Evolutionary conservation across 2,113 vertebrate genomes (phyloP).

Genomic region (Pimephales promelas): DNA sequence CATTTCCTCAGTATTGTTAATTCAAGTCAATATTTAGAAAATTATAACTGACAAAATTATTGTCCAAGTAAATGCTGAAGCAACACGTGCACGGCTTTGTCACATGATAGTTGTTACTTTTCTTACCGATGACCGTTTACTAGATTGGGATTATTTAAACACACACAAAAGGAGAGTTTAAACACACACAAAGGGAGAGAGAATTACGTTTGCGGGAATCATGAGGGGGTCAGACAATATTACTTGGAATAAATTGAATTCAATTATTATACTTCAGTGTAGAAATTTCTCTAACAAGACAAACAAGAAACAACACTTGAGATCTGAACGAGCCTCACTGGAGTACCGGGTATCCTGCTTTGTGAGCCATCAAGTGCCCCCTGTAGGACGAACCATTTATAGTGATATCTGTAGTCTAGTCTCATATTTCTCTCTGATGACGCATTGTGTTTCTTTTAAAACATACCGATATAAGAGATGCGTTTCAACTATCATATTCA

Average conservation of each 20-base stretch:
- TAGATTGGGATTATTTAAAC: too few species aligned
- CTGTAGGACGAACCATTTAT: background rate
- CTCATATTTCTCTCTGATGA: background rate
- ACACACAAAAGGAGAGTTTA: too few species aligned
- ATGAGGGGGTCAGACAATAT: background rate
- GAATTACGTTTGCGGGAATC: too few species aligned
- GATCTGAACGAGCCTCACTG: background rate
- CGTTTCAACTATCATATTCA: background rate
- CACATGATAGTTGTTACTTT: background rate
- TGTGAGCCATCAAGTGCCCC: constrained; percentile 17
- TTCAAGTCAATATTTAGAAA: background rate
- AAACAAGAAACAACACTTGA: background rate
- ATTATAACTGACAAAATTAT: background rate
- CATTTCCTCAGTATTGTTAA: background rate
- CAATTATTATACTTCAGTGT: background rate
- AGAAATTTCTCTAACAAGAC: background rate
- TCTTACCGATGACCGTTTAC: background rate
- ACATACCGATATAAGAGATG: background rate
- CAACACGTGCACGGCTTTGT: background rate
- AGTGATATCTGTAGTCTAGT: background rate
- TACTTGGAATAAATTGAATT: too few species aligned
- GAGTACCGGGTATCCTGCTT: background rate
- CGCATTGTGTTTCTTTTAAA: constrained; percentile 21
- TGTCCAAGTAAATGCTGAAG: background rate
- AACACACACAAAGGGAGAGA: too few species aligned